A percentile compares a stretch with the other conserved stretches of the same genome.
These are phyloP conservation scores for Chaetops frenatus DNA, from an alignment of 2,113 vertebrate species.

Conservation along the genomic window DNA sequence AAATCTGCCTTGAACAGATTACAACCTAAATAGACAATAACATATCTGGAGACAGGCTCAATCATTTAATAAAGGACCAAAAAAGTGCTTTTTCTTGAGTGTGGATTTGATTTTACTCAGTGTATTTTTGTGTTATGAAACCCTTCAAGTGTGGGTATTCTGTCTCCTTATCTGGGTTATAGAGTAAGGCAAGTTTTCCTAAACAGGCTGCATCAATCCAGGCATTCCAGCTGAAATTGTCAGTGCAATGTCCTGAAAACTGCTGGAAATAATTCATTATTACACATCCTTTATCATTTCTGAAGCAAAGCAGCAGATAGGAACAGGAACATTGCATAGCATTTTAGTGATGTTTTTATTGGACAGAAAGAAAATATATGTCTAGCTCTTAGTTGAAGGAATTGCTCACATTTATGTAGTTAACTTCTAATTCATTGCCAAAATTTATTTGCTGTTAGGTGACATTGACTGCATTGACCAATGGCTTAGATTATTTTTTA, in stretches of 20 bases:
- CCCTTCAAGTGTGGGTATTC: not conserved
- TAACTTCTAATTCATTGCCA: slow-evolving; percentile 36
- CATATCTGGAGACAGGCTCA: not conserved
- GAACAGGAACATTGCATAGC: not conserved
- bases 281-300: not conserved
- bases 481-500: slow-evolving; percentile 47
- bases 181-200: not conserved
- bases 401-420: not conserved
- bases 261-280: not conserved
- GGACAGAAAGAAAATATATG: not conserved
- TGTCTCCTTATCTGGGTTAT: not conserved
- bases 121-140: not conserved
- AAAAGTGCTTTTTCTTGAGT: not conserved
- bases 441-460: slow-evolving; percentile 52
- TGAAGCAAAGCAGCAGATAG: not conserved
- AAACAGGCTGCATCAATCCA: not conserved
- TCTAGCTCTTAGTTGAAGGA: not conserved
- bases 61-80: not conserved
- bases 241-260: not conserved
- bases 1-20: not conserved
- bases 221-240: not conserved
- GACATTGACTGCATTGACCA: slow-evolving; percentile 18
- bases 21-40: not conserved
- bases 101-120: not conserved
- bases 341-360: slow-evolving; percentile 24